phyloP scores from a whole-genome alignment of 2,888 invertebrate species.

The Axea sp. region DNA sequence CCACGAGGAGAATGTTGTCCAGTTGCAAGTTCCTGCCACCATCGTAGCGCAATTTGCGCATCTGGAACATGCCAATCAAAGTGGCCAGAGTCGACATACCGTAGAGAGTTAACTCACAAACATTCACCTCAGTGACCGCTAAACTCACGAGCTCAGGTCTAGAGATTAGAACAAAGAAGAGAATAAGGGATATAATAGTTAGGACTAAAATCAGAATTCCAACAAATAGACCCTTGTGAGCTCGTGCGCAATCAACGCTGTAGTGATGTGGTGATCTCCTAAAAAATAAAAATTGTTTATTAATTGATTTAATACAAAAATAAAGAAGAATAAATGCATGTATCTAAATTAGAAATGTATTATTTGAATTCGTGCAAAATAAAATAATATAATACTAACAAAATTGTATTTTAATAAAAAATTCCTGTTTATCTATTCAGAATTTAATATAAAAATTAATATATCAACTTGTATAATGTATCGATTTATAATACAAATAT shows the following conservation, averaged over 20 bases:
- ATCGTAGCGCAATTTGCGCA: conserved; percentile 91
- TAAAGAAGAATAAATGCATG: no score
- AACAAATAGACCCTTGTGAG: conserved; percentile 95
- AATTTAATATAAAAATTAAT: no score
- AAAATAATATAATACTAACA: no score
- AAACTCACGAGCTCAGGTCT: conserved; percentile 89
- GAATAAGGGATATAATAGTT: conserved; percentile 93
- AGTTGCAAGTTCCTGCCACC: conserved; percentile 89
- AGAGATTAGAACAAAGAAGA: conserved; percentile 93
- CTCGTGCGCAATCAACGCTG: conserved; percentile 95
- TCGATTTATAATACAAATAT: no score
- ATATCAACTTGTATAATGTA: no score
- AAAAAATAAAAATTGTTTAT: conserved; percentile 75
- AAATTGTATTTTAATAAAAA: no score
- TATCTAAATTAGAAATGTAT: no score
- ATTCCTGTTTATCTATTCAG: no score
- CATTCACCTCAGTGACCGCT: conserved; percentile 93
- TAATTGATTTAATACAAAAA: no score
- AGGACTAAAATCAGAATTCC: conserved; percentile 92
- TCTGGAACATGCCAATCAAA: conserved; percentile 92
- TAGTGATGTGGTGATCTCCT: conserved; percentile 94
- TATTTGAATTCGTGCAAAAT: no score
- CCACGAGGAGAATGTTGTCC: conserved; percentile 94
- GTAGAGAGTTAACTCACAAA: conserved; percentile 92
- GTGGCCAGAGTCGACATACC: conserved; percentile 92